Evolutionary conservation across 2,888 invertebrate genomes (phyloP).

Genomic region (Ochropacha duplaris): DNA sequence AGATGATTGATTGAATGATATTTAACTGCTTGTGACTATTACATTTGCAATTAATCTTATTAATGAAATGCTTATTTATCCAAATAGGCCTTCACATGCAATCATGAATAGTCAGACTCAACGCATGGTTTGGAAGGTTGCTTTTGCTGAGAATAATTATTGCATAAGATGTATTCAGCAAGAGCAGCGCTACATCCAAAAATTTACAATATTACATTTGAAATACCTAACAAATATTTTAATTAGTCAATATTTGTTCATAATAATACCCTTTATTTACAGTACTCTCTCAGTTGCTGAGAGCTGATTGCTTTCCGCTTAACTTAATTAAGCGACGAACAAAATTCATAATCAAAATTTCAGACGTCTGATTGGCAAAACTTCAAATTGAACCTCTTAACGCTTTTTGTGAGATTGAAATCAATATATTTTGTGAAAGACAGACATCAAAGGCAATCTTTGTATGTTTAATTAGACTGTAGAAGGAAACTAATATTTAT

Average conservation of each 20-base stretch:
- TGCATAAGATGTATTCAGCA: too few relatives aligned
- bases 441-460: neutral
- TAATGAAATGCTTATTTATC: too few relatives aligned
- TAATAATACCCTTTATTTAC: neutral
- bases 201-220: neutral
- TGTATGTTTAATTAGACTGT: neutral
- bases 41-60: too few relatives aligned
- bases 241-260: neutral
- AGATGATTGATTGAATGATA: too few relatives aligned
- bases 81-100: too few relatives aligned
- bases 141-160: neutral
- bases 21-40: too few relatives aligned
- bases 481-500: neutral
- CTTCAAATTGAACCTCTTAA: neutral
- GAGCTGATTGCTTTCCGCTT: conserved; percentile 1
- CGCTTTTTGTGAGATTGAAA: neutral
- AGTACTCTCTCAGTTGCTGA: neutral
- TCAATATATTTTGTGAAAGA: neutral
- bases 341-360: conserved; percentile 1
- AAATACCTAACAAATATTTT: neutral
- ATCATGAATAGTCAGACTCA: too few relatives aligned
- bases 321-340: neutral
- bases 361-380: neutral
- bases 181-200: too few relatives aligned
- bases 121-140: too few relatives aligned